Percentiles rank a stretch among this genome's conserved stretches.
Evolutionary conservation across 2,888 invertebrate species (phyloP).

Genomic region (Monoplex corrugatus): DNA sequence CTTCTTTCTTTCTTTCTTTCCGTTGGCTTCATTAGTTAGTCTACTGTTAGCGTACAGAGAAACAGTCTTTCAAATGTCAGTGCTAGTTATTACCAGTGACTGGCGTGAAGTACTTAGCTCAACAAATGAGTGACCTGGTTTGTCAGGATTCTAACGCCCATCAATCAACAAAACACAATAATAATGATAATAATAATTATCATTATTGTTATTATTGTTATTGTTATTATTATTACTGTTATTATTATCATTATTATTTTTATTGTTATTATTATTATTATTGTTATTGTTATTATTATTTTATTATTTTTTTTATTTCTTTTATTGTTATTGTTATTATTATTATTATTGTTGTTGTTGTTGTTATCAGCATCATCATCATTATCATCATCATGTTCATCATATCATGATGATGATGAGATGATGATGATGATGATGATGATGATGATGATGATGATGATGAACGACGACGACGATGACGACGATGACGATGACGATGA

Average conservation of each 20-base stretch:
- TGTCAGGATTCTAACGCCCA: too few relatives aligned
- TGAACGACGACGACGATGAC: not conserved
- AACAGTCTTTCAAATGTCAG: too few relatives aligned
- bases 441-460: not conserved
- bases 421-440: not conserved
- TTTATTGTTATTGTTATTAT: not conserved
- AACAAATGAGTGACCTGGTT: too few relatives aligned
- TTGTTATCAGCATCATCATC: conserved; percentile 3
- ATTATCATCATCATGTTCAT: conserved; percentile 12
- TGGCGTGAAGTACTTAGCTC: too few relatives aligned
- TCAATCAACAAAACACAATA: too few relatives aligned
- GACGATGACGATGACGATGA: not conserved
- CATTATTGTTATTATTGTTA: conserved; percentile 9
- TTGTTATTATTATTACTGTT: not conserved
- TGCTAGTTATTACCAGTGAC: too few relatives aligned
- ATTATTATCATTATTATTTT: not conserved
- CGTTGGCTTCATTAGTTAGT: too few relatives aligned
- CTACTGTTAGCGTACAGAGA: too few relatives aligned
- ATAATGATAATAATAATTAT: not conserved
- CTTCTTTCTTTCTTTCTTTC: too few relatives aligned
- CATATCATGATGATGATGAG: not conserved
- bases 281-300: not conserved
- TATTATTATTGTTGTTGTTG: not conserved
- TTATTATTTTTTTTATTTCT: not conserved
- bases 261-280: not conserved